Conservation (phyloP, 2,888 invertebrate species). For the Hybos culiciformis region DNA sequence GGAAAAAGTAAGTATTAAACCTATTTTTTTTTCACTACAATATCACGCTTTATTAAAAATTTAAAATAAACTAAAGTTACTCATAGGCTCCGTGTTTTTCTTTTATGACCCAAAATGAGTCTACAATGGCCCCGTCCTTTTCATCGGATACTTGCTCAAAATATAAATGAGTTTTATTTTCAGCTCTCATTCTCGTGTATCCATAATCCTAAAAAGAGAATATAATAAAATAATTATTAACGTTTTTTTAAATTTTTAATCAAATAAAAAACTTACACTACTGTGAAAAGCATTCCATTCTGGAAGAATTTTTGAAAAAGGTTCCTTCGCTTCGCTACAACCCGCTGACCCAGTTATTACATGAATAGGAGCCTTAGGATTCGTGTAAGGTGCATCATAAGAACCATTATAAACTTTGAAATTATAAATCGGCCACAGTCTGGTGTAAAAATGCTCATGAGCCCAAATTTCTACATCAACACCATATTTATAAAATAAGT, state of each 20-base stretch:
- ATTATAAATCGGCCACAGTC: conserved; percentile 89
- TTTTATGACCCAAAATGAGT: conserved; percentile 53
- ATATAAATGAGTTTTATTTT: conserved; percentile 73
- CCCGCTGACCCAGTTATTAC: conserved; percentile 82
- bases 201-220: conserved; percentile 61
- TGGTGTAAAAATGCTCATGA: conserved; percentile 95
- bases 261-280: conserved; percentile 37
- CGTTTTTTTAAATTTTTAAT: too few species aligned
- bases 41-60: too few species aligned
- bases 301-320: conserved; percentile 43
- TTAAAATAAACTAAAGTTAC: too few species aligned
- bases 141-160: conserved; percentile 78
- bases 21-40: too few species aligned
- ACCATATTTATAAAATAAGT: conserved; percentile 74
- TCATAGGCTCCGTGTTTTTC: conserved; percentile 33
- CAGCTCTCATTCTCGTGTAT: conserved; percentile 66
- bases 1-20: too few species aligned
- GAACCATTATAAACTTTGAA: conserved; percentile 55
- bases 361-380: conserved; percentile 75
- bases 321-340: conserved; percentile 68
- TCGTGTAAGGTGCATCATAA: conserved; percentile 37
- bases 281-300: conserved; percentile 77
- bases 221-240: conserved; percentile 1
- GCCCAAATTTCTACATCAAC: conserved; percentile 94
- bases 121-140: conserved; percentile 50